phyloP scores from a whole-genome alignment of 2,888 invertebrate species.

The Ennomos quercinarius region DNA sequence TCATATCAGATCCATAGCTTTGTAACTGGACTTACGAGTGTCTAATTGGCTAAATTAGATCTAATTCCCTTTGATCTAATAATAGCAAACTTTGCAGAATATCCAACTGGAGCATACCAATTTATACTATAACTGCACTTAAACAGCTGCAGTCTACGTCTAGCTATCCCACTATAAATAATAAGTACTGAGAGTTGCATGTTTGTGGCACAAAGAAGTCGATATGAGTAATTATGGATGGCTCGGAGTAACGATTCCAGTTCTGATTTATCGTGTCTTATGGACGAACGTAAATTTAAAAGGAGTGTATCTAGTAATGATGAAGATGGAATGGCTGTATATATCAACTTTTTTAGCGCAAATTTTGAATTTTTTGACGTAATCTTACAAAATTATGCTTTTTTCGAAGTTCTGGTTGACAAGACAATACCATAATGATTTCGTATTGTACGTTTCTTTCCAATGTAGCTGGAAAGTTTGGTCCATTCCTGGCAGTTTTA shows the following conservation, averaged over 20 bases:
- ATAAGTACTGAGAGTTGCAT: slow-evolving; percentile 63
- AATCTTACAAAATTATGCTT: too few relatives aligned
- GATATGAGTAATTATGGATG: slow-evolving; percentile 73
- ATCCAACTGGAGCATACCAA: slow-evolving; percentile 16
- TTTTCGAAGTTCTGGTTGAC: too few relatives aligned
- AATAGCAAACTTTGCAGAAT: slow-evolving; percentile 17
- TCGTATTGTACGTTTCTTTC: too few relatives aligned
- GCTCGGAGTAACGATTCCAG: slow-evolving; percentile 62
- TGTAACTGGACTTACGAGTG: background rate
- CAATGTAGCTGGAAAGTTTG: too few relatives aligned
- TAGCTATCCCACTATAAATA: slow-evolving; percentile 56
- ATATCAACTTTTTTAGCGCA: background rate
- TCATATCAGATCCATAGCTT: background rate
- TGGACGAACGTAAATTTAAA: slow-evolving; percentile 52
- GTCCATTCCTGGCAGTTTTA: too few relatives aligned
- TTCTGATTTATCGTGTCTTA: slow-evolving; percentile 63
- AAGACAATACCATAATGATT: too few relatives aligned
- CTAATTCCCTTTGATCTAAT: slow-evolving; percentile 27
- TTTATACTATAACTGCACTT: background rate
- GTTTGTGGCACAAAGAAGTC: slow-evolving; percentile 68
- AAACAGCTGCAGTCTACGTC: slow-evolving; percentile 23
- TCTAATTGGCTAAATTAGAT: slow-evolving; percentile 21
- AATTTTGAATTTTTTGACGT: too few relatives aligned
- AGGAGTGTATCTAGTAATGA: slow-evolving; percentile 6
- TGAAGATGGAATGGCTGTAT: slow-evolving; percentile 11